Evolutionary conservation across 2,888 invertebrate genomes (phyloP).

Genomic region (Drosophila leonis): DNA sequence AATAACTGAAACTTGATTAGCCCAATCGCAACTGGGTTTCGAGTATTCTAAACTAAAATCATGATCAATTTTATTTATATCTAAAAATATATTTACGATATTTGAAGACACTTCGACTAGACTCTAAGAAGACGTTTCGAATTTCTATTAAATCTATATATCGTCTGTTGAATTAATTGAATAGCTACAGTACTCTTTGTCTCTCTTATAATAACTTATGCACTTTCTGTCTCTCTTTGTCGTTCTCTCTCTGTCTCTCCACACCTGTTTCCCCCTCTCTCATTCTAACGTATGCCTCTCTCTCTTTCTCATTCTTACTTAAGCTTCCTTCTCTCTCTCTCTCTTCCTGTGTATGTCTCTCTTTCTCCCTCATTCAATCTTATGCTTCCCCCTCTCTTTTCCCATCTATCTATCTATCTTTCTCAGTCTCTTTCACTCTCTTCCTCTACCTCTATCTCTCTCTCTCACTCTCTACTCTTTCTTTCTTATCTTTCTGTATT

Average conservation of each 20-base stretch:
- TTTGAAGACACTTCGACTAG: too few relatives aligned
- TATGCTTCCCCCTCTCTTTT: not conserved
- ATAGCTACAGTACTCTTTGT: too few relatives aligned
- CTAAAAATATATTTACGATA: too few relatives aligned
- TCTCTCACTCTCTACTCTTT: not conserved
- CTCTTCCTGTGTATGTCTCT: not conserved
- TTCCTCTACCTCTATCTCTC: not conserved
- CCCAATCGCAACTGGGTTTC: not conserved
- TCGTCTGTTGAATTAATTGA: too few relatives aligned
- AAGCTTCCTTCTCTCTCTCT: too few relatives aligned
- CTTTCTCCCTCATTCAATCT: not conserved
- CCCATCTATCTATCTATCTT: not conserved
- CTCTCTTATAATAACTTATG: too few relatives aligned
- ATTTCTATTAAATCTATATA: too few relatives aligned
- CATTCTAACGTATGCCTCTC: fast-evolving
- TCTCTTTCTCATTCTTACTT: too few relatives aligned
- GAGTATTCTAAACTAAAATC: not conserved
- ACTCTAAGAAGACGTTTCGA: too few relatives aligned
- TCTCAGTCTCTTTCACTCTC: not conserved
- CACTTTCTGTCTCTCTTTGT: not conserved
- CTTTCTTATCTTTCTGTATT: not conserved
- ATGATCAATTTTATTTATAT: not conserved
- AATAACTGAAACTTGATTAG: not conserved
- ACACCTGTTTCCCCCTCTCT: not conserved
- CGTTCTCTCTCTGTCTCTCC: not conserved